Evolutionary conservation across 2,797 vertebrate species (phyloP).

Genomic region (Trematomus bernacchii): DNA sequence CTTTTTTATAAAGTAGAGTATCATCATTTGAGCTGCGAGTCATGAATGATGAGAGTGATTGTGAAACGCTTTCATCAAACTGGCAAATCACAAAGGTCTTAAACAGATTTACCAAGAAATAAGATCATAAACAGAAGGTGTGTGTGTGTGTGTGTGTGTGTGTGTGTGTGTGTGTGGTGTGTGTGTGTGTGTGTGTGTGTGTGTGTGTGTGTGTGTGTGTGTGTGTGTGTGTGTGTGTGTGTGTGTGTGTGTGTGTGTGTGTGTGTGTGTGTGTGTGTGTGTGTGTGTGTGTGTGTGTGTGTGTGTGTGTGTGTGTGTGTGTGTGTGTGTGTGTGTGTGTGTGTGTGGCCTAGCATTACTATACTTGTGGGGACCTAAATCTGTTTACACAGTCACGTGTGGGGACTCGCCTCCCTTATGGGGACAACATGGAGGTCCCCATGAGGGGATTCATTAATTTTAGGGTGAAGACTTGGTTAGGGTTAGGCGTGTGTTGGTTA

Average conservation of each 20-base stretch:
- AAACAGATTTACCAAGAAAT: constrained; percentile 23
- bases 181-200: background rate
- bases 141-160: too few relatives aligned
- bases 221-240: background rate
- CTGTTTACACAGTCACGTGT: too few relatives aligned
- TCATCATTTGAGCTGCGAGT: constrained; percentile 5
- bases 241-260: too few relatives aligned
- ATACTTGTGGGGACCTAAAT: too few relatives aligned
- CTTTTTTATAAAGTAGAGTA: constrained; percentile 26
- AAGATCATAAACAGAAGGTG: constrained; percentile 7
- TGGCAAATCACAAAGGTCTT: constrained; percentile 30
- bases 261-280: background rate
- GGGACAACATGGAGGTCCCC: too few relatives aligned
- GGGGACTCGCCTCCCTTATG: too few relatives aligned
- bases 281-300: background rate
- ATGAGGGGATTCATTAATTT: too few relatives aligned
- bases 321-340: too few relatives aligned
- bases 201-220: background rate
- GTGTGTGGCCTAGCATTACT: too few relatives aligned
- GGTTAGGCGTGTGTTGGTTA: too few relatives aligned
- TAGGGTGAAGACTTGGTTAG: too few relatives aligned
- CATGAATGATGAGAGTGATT: constrained; percentile 33
- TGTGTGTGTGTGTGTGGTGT: too few relatives aligned
- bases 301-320: background rate
- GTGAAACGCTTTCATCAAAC: constrained; percentile 33